phyloP scores from a whole-genome alignment of 2,113 vertebrate species.

The Eubucco bourcierii region DNA sequence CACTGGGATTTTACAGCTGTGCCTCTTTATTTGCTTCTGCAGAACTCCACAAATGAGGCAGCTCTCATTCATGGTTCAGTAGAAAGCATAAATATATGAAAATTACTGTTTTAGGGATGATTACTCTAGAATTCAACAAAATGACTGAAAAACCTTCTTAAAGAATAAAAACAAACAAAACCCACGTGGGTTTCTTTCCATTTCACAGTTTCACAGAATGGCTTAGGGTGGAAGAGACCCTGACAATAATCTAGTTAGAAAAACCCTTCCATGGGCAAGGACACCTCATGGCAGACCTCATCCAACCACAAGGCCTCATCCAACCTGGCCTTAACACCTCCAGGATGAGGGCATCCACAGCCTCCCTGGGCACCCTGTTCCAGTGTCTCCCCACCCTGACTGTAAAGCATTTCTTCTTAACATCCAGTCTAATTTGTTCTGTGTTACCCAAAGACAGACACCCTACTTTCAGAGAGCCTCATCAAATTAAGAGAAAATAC shows the following conservation, averaged over 20 bases:
- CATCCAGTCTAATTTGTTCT: slow-evolving; percentile 16
- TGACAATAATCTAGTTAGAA: too few species aligned
- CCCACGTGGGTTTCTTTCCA: background rate
- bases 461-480: background rate
- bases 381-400: too few species aligned
- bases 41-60: background rate
- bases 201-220: background rate
- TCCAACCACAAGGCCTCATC: too few species aligned
- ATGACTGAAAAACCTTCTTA: background rate
- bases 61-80: background rate
- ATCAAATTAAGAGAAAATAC: background rate
- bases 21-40: background rate
- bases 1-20: background rate
- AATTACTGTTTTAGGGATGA: background rate
- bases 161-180: background rate
- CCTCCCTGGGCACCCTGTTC: too few species aligned
- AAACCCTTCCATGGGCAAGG: too few species aligned
- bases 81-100: background rate
- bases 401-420: too few species aligned
- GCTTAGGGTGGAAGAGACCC: too few species aligned
- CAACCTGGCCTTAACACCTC: too few species aligned
- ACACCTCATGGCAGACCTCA: too few species aligned
- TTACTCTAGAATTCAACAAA: background rate
- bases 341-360: too few species aligned
- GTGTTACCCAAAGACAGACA: slow-evolving; percentile 50